Percentiles rank a stretch among this genome's conserved stretches.
Evolutionary conservation across 2,113 vertebrate species (phyloP).

Genomic region (Dermatemys mawii): DNA sequence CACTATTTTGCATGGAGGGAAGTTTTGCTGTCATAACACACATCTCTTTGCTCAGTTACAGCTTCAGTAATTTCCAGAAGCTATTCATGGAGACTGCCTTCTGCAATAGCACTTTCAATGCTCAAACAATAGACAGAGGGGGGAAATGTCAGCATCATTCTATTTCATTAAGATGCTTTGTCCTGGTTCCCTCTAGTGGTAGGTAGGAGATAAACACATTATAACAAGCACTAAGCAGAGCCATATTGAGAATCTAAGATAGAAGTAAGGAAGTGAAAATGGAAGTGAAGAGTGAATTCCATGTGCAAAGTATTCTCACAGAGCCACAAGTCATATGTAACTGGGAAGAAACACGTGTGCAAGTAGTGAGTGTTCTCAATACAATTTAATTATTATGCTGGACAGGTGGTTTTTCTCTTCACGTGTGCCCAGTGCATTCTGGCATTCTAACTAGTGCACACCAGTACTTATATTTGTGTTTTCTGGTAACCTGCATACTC

Average conservation of each 20-base stretch:
- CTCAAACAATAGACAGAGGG: background rate
- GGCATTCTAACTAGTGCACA: background rate
- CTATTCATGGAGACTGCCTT: background rate
- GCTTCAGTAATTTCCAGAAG: constrained; percentile 17
- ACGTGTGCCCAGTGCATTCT: background rate
- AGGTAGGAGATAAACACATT: background rate
- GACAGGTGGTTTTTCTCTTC: background rate
- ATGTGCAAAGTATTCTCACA: background rate
- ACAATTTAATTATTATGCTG: too few relatives aligned
- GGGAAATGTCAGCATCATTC: background rate
- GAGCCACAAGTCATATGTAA: background rate
- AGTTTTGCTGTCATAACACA: constrained; percentile 43
- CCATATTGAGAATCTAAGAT: background rate
- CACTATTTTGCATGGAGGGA: constrained; percentile 21
- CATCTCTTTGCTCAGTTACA: constrained; percentile 19
- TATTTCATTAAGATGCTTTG: background rate
- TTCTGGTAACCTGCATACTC: background rate
- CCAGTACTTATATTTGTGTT: constrained; percentile 5
- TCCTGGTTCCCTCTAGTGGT: background rate
- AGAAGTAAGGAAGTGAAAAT: background rate
- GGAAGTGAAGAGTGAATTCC: background rate
- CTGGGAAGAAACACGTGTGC: background rate
- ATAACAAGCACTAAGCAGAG: background rate
- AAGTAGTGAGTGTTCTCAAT: background rate
- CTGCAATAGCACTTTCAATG: constrained; percentile 8